Conservation (phyloP, 2,797 vertebrate species). For the Fundulus diaphanus region DNA sequence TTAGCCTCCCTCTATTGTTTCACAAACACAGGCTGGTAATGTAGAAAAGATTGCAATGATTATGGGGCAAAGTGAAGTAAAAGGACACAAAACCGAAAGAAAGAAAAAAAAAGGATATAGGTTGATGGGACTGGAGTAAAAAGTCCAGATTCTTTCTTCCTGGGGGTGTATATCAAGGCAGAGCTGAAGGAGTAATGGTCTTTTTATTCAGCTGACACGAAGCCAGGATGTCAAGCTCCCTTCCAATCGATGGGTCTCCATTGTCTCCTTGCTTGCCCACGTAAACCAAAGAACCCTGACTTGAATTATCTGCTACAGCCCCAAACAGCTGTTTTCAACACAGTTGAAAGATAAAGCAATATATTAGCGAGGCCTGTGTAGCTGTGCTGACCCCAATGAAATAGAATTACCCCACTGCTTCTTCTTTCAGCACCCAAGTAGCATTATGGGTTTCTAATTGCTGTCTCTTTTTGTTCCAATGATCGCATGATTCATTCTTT, state of each 20-base stretch:
- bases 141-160: conserved; percentile 81
- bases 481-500: conserved; percentile 65
- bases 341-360: conserved; percentile 85
- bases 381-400: conserved; percentile 80
- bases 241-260: conserved; percentile 85
- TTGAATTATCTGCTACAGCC: conserved; percentile 87
- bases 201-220: conserved; percentile 89
- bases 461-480: conserved; percentile 61
- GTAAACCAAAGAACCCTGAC: conserved; percentile 75
- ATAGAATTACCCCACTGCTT: conserved; percentile 77
- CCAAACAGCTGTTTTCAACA: conserved; percentile 87
- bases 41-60: conserved; percentile 87
- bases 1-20: conserved; percentile 84
- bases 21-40: conserved; percentile 77
- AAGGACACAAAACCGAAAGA: conserved; percentile 71
- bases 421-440: conserved; percentile 74
- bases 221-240: conserved; percentile 80
- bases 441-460: conserved; percentile 76
- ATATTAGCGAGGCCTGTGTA: conserved; percentile 77
- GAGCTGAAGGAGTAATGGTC: conserved; percentile 85
- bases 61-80: conserved; percentile 69
- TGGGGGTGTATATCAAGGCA: conserved; percentile 80
- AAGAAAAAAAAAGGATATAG: conserved; percentile 61
- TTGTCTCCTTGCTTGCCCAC: conserved; percentile 81
- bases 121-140: conserved; percentile 77